Evolutionary conservation across 2,888 invertebrate species (phyloP), one percentile per base, ranked within the genome.

Genomic region (Cryptocephalus primarius): DNA sequence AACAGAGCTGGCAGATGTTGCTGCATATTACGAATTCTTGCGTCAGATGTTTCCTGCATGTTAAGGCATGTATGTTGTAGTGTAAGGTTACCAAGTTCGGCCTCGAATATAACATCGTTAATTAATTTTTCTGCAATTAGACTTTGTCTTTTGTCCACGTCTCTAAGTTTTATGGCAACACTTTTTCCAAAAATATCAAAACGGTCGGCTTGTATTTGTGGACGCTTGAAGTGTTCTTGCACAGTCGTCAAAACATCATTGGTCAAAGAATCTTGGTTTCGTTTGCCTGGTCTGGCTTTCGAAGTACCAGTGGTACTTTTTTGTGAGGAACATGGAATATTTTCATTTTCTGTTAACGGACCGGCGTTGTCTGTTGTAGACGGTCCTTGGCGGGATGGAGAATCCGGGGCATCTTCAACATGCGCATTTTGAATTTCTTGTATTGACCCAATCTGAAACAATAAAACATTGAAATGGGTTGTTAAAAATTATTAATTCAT

Each of bases 161-260:
- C 8, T 8, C 31, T 45, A 8, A 45, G 32, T 41, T 34, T 42
- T 22, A 39, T 40, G 11, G 39, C 39, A 39, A 43, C 36, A 39
- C 13, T 39, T 43, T 42, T 46, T 39, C 39, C 46, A 32, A 42
- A 13, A 39, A 46, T 31, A 31, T 42, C 36, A 42, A 22, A 42
- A 34, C n/a, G 42, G 38, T 42, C 32, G 11, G 11, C 8, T 39
- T 41, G 32, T 38, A 32, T 32, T 31, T 12, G 32, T 12, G 42
- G 42, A 32, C 39, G 32, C 34, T 46, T 46, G 39, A 43, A 46
- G 41, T 46, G 43, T 13, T 42, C 42, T 33, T 11, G 39, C 39
- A 42, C 42, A 13, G 43, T 32, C n/a, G 38, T 42, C 42, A 46
- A 39, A 9, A 46, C 46, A 32, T 46, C 46, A 32, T 32, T 42